A percentile compares a stretch with the other conserved stretches of the same genome.
Conservation (phyloP, 2,888 invertebrate genomes). For the Thereva nobilitata region DNA sequence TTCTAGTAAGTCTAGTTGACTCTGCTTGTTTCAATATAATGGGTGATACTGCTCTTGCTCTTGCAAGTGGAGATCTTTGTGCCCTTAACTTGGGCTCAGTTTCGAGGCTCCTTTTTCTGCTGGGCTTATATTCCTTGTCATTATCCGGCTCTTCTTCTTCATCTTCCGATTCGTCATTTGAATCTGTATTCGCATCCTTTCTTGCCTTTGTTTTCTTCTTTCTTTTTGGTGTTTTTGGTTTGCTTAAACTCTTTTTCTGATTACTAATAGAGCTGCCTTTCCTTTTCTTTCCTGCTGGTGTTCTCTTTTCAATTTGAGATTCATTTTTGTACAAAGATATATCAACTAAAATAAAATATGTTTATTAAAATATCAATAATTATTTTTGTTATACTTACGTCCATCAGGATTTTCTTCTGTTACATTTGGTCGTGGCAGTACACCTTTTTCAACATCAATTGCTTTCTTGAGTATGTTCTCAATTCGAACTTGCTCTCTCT, state of each 20-base stretch:
- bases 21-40: slow-evolving; percentile 46
- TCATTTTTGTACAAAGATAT: slow-evolving; percentile 82
- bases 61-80: slow-evolving; percentile 50
- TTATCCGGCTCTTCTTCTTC: slow-evolving; percentile 24
- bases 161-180: slow-evolving; percentile 40
- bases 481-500: slow-evolving; percentile 76
- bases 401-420: slow-evolving; percentile 87
- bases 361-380: slow-evolving; percentile 27
- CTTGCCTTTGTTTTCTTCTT: slow-evolving; percentile 41
- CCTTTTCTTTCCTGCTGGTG: slow-evolving; percentile 43
- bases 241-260: slow-evolving; percentile 40
- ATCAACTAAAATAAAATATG: slow-evolving; percentile 67
- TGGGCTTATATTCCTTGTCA: slow-evolving; percentile 49
- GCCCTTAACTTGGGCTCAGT: slow-evolving; percentile 42
- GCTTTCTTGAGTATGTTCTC: slow-evolving; percentile 83
- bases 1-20: slow-evolving; percentile 47
- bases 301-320: slow-evolving; percentile 71
- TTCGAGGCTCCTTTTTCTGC: slow-evolving; percentile 45
- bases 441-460: slow-evolving; percentile 77
- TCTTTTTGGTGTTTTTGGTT: slow-evolving; percentile 38
- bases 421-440: slow-evolving; percentile 65
- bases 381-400: slow-evolving; percentile 63
- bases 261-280: slow-evolving; percentile 42
- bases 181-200: slow-evolving; percentile 46
- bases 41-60: slow-evolving; percentile 50